phyloP scores from a whole-genome alignment of 2,888 invertebrate genomes.

The Synanthedon myopaeformis region DNA sequence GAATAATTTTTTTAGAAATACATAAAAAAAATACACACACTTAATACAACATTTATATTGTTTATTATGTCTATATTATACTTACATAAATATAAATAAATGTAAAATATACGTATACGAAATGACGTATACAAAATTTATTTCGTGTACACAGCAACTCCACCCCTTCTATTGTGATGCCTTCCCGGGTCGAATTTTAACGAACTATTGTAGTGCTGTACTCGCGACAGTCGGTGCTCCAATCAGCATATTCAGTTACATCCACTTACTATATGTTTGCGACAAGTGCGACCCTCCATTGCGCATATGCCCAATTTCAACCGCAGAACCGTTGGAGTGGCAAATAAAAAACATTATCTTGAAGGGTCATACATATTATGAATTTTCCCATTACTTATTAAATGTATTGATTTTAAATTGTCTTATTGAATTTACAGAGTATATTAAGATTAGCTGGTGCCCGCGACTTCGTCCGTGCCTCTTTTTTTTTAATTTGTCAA shows the following conservation, averaged over 20 bases:
- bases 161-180: conserved; percentile 11
- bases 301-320: conserved; percentile 46
- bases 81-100: no score
- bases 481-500: no score
- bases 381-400: conserved; percentile 14
- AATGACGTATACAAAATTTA: no score
- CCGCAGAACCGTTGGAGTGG: conserved; percentile 14
- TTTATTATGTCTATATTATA: no score
- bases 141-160: conserved; percentile 9
- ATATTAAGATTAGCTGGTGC: no score
- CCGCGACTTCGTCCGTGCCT: no score
- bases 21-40: no score
- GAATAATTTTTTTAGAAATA: no score
- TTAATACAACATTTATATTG: no score
- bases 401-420: background rate
- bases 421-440: no score
- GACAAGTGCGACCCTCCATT: conserved; percentile 44
- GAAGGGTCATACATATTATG: conserved; percentile 13
- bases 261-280: conserved; percentile 44
- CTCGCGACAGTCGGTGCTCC: conserved; percentile 23
- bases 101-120: no score
- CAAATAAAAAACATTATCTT: conserved; percentile 2
- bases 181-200: conserved; percentile 37
- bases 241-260: conserved; percentile 60
- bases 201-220: conserved; percentile 32